Evolutionary conservation across 1,140 invertebrate genomes (phyloP).

Genomic region (Nephila pilipes): DNA sequence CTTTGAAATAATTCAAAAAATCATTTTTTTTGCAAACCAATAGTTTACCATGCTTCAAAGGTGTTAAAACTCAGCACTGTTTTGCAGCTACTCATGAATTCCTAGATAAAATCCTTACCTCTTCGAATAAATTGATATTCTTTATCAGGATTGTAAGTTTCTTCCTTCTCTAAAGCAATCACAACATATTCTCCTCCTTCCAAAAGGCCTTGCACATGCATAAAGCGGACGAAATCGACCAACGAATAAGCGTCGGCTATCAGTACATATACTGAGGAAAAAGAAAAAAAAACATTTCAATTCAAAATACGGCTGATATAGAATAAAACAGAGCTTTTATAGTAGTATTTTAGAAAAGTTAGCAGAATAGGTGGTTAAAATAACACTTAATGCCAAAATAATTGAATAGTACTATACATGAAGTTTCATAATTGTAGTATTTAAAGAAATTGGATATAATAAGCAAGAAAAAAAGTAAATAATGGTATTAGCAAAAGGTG

Average conservation of each 20-base stretch:
- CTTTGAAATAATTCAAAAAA: too few species aligned
- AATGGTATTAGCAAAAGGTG: too few species aligned
- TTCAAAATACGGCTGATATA: neutral
- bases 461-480: too few species aligned
- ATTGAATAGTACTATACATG: too few species aligned
- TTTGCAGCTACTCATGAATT: too few species aligned
- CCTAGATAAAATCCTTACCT: slow-evolving; percentile 41
- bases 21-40: too few species aligned
- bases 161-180: slow-evolving; percentile 92
- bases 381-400: too few species aligned
- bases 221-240: slow-evolving; percentile 88
- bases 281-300: slow-evolving; percentile 19
- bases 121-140: slow-evolving; percentile 61
- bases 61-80: too few species aligned
- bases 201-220: slow-evolving; percentile 86
- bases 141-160: slow-evolving; percentile 88
- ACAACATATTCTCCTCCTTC: slow-evolving; percentile 90
- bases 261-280: slow-evolving; percentile 90
- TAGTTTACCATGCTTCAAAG: too few species aligned
- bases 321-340: neutral
- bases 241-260: slow-evolving; percentile 91
- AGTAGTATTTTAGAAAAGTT: neutral
- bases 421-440: too few species aligned
- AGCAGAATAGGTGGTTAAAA: too few species aligned
- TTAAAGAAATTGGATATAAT: too few species aligned